Evolutionary conservation across 1,140 invertebrate genomes (phyloP).

Genomic region (Drosophila ambigua): DNA sequence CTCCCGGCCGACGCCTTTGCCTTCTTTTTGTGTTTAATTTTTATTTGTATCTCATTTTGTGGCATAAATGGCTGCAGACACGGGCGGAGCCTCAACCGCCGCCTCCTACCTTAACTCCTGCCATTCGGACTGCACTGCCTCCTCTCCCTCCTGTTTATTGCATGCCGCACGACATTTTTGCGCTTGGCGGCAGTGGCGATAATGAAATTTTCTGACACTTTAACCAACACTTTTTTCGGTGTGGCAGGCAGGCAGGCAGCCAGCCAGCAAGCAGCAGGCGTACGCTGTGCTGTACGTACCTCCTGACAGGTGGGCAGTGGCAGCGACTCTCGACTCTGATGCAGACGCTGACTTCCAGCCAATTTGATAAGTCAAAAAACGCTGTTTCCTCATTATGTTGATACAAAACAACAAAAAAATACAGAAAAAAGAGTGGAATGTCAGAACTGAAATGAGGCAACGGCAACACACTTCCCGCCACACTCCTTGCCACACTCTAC

Average conservation of each 20-base stretch:
- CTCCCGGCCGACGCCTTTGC: constrained; percentile 3
- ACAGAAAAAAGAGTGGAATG: constrained; percentile 10
- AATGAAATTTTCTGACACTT: constrained; percentile 81
- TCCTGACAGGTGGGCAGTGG: constrained; percentile 58
- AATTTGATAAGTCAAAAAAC: constrained; percentile 75
- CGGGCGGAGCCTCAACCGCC: constrained; percentile 50
- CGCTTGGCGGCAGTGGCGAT: constrained; percentile 62
- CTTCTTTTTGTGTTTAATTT: constrained; percentile 50
- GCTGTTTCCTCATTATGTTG: constrained; percentile 81
- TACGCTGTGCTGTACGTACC: constrained; percentile 5
- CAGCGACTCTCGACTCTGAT: not conserved
- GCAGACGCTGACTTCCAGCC: constrained; percentile 29
- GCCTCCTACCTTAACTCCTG: constrained; percentile 2
- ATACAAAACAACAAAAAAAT: constrained; percentile 43
- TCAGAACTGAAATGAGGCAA: constrained; percentile 22
- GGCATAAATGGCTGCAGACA: constrained; percentile 77
- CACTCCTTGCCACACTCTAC: too few relatives aligned
- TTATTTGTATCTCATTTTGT: constrained; percentile 74
- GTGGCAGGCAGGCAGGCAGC: constrained; percentile 56
- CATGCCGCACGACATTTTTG: constrained; percentile 79
- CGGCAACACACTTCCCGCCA: not conserved
- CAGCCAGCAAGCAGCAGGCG: constrained; percentile 49
- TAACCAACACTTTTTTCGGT: constrained; percentile 76
- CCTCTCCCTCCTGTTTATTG: constrained; percentile 44
- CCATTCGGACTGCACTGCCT: constrained; percentile 19